Evolutionary conservation across 2,113 vertebrate species (phyloP).

Genomic region (Lagenorhynchus albirostris): DNA sequence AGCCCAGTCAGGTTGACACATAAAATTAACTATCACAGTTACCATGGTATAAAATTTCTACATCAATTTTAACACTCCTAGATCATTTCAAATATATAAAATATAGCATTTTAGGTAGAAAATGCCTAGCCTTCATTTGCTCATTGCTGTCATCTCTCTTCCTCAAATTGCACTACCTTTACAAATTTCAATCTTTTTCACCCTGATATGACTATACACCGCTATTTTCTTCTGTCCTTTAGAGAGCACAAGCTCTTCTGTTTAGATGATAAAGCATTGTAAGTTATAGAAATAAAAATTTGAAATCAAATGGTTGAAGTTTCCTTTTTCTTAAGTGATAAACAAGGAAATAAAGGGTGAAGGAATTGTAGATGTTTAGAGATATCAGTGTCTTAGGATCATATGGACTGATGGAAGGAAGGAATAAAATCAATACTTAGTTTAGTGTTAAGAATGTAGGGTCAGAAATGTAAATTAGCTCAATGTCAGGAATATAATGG

Average conservation of each 20-base stretch:
- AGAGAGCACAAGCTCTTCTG: not conserved
- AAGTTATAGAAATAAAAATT: not conserved
- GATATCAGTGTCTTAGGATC: not conserved
- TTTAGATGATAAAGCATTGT: not conserved
- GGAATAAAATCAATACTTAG: not conserved
- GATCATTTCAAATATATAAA: not conserved
- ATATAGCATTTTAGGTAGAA: not conserved
- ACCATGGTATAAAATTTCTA: not conserved
- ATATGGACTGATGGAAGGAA: not conserved
- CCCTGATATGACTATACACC: fast-evolving
- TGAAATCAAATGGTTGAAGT: not conserved
- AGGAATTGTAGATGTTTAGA: not conserved
- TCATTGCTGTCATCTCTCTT: not conserved
- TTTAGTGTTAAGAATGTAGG: not conserved
- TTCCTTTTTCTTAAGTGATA: not conserved
- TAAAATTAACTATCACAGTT: not conserved
- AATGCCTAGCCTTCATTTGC: not conserved
- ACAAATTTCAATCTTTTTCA: not conserved
- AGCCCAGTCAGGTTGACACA: not conserved
- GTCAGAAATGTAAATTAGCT: not conserved
- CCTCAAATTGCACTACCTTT: not conserved
- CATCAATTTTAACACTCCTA: not conserved
- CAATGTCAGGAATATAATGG: not conserved
- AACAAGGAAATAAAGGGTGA: not conserved
- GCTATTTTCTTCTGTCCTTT: not conserved